These are phyloP conservation scores for Hippotragus niger DNA, from an alignment of 2,113 vertebrate species.

Conservation along the genomic window DNA sequence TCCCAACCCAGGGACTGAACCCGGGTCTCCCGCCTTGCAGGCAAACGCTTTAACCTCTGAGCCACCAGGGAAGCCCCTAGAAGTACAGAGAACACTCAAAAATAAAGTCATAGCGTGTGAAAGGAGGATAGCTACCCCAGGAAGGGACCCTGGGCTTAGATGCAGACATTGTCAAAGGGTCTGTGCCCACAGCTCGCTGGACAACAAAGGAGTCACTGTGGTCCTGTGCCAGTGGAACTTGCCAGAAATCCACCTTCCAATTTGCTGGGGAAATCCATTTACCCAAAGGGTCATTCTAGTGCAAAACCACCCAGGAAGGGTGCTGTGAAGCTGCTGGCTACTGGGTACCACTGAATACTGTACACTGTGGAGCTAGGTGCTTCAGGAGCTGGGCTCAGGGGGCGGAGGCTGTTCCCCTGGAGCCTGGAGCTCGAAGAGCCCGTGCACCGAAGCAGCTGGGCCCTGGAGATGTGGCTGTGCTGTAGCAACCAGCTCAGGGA, in stretches of 20 bases:
- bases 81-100: neutral
- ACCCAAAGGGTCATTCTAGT: neutral
- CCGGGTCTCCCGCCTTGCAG: too few species aligned
- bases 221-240: neutral
- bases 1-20: too few species aligned
- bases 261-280: neutral
- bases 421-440: neutral
- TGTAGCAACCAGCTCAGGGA: neutral
- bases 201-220: neutral
- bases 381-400: neutral
- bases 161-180: neutral
- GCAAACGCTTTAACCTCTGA: too few species aligned
- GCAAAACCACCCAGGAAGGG: neutral
- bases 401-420: neutral
- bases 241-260: neutral
- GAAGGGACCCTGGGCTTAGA: neutral
- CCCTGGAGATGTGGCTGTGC: neutral
- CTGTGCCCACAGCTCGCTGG: neutral
- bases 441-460: neutral
- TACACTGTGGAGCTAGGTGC: neutral
- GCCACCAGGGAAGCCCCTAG: too few species aligned
- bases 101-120: neutral
- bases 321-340: neutral
- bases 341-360: neutral
- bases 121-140: neutral